These are phyloP conservation scores for Aldrovandia affinis DNA, from an alignment of 2,797 vertebrate species.

Conservation along the genomic window DNA sequence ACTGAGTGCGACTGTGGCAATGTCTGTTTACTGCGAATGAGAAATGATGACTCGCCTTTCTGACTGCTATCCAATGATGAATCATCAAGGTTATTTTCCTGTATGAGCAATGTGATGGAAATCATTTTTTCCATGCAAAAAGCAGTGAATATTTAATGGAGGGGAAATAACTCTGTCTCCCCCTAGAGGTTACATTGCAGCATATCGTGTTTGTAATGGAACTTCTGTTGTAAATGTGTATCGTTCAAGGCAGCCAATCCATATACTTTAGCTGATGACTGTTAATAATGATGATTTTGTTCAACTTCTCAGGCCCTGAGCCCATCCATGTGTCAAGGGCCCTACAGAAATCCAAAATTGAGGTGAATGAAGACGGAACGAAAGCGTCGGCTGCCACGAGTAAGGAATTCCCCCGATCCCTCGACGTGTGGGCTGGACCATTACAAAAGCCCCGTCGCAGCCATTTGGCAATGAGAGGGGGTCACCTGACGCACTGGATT, in stretches of 20 bases:
- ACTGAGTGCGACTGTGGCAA: not conserved
- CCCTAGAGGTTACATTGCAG: conserved; percentile 40
- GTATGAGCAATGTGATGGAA: not conserved
- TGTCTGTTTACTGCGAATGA: conserved; percentile 53
- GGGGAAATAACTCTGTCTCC: conserved; percentile 41
- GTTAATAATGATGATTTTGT: not conserved
- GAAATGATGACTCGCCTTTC: conserved; percentile 39
- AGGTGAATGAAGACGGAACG: conserved; percentile 94
- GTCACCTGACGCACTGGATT: no score
- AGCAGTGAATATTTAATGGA: conserved; percentile 8
- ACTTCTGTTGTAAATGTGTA: not conserved
- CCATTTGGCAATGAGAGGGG: no score
- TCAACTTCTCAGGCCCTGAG: conserved; percentile 67
- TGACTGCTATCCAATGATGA: conserved; percentile 43
- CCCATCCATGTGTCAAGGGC: conserved; percentile 83
- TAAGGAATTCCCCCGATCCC: conserved; percentile 64
- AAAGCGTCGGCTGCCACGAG: conserved; percentile 91
- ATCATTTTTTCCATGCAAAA: not conserved
- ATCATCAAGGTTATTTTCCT: not conserved
- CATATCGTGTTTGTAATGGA: not conserved
- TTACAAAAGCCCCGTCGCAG: not conserved
- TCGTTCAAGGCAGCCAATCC: not conserved
- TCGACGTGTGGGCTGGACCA: not conserved
- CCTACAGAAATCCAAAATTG: conserved; percentile 92
- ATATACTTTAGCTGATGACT: not conserved